Evolutionary conservation across 2,888 invertebrate species (phyloP).

Genomic region (Tortricodes alternella): DNA sequence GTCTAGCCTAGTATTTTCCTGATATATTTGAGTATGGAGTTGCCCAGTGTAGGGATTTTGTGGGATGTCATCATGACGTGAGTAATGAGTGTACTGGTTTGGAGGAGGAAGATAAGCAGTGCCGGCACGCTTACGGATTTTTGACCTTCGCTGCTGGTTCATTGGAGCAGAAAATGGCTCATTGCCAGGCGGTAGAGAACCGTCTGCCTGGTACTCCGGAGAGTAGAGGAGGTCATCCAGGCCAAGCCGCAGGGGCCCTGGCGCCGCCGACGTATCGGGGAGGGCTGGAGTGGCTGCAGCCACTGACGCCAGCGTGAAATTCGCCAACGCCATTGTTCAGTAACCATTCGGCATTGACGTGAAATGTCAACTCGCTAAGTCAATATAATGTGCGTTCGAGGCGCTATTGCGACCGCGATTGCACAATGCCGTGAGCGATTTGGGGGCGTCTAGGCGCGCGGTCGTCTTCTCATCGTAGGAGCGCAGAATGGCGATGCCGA

Average conservation of each 20-base stretch:
- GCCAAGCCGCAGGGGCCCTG: conserved; percentile 60
- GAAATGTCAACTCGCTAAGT: conserved; percentile 63
- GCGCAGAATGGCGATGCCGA: conserved; percentile 37
- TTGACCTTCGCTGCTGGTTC: conserved; percentile 56
- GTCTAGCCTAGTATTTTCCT: conserved; percentile 68
- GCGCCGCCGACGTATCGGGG: conserved; percentile 56
- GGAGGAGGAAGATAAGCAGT: conserved; percentile 72
- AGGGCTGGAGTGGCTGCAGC: conserved; percentile 63
- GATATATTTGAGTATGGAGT: conserved; percentile 68
- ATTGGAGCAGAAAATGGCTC: conserved; percentile 61
- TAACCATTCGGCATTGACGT: conserved; percentile 65
- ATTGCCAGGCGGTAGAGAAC: conserved; percentile 51
- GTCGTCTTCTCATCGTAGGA: conserved; percentile 60
- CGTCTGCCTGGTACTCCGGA: conserved; percentile 58
- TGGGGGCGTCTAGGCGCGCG: conserved; percentile 53
- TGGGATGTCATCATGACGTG: conserved; percentile 58
- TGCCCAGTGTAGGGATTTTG: conserved; percentile 66
- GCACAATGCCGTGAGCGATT: conserved; percentile 60
- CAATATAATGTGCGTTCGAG: conserved; percentile 47
- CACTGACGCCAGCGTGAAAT: conserved; percentile 67
- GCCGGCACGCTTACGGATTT: conserved; percentile 74
- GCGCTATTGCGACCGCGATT: conserved; percentile 56
- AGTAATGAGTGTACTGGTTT: conserved; percentile 71
- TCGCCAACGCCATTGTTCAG: conserved; percentile 72
- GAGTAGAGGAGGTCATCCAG: conserved; percentile 73